phyloP scores from a whole-genome alignment of 2,888 invertebrate species.

The Apamea epomidion region DNA sequence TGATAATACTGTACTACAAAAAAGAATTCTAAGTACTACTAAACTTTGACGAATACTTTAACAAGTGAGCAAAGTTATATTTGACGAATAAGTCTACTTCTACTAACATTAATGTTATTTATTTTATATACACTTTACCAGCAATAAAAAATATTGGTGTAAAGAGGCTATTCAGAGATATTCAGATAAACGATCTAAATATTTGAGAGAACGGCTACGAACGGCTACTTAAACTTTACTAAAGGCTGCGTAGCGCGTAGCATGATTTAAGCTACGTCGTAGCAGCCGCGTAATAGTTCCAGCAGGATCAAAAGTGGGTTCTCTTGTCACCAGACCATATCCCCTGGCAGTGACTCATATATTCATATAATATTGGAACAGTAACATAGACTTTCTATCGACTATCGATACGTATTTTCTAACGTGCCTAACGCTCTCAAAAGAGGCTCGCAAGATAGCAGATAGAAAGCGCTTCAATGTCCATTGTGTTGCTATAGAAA shows the following conservation, averaged over 20 bases:
- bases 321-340: not conserved
- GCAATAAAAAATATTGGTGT: not conserved
- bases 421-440: slow-evolving; percentile 34
- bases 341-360: not conserved
- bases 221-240: too few relatives aligned
- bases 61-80: not conserved
- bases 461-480: slow-evolving; percentile 65
- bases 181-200: not conserved
- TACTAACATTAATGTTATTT: not conserved
- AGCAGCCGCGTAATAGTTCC: not conserved
- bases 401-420: slow-evolving; percentile 34
- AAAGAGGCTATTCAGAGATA: not conserved
- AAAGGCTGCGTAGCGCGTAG: slow-evolving; percentile 9
- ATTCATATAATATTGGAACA: not conserved
- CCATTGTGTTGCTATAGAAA: slow-evolving; percentile 62
- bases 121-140: not conserved
- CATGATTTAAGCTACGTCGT: slow-evolving; percentile 4
- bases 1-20: too few relatives aligned
- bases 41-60: not conserved
- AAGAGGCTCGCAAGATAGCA: slow-evolving; percentile 67
- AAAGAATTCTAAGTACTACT: too few relatives aligned
- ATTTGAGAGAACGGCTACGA: not conserved
- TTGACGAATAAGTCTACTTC: not conserved
- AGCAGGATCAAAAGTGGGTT: not conserved
- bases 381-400: slow-evolving; percentile 12